Percentiles rank a stretch among this genome's conserved stretches.
These are phyloP conservation scores for Conus betulinus DNA, from an alignment of 1,140 invertebrate species.

Conservation along the genomic window DNA sequence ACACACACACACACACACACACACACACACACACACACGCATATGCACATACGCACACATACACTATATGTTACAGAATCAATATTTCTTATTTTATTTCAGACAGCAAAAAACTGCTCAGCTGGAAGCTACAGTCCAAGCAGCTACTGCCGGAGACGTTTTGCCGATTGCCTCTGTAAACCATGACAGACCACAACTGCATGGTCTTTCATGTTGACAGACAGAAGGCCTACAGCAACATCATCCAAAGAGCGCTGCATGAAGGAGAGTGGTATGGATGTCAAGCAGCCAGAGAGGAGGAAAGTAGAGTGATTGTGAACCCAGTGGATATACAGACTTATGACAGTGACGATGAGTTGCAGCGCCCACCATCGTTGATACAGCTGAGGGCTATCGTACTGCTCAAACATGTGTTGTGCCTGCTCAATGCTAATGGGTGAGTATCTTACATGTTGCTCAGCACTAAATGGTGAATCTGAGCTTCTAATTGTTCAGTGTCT, in stretches of 20 bases:
- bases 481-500: too few species aligned
- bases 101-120: not conserved
- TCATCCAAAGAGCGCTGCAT: slow-evolving; percentile 20
- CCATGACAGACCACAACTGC: slow-evolving; percentile 23
- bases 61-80: not conserved
- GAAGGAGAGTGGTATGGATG: slow-evolving; percentile 30
- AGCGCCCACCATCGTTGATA: not conserved
- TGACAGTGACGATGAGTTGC: not conserved
- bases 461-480: too few species aligned
- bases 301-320: not conserved
- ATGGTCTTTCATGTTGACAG: slow-evolving; percentile 27
- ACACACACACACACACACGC: not conserved
- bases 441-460: too few species aligned
- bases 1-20: not conserved
- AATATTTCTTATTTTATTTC: not conserved
- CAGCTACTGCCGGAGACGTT: not conserved
- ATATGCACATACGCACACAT: not conserved
- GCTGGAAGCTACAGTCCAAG: slow-evolving; percentile 2
- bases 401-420: slow-evolving; percentile 11
- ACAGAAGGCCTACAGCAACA: slow-evolving; percentile 15
- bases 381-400: slow-evolving; percentile 20
- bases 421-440: slow-evolving; percentile 11
- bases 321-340: not conserved
- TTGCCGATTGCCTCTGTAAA: slow-evolving; percentile 6
- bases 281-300: not conserved